Evolutionary conservation across 2,797 vertebrate genomes (phyloP), one percentile per base, ranked within the genome.

Genomic region (Pipistrellus kuhlii): DNA sequence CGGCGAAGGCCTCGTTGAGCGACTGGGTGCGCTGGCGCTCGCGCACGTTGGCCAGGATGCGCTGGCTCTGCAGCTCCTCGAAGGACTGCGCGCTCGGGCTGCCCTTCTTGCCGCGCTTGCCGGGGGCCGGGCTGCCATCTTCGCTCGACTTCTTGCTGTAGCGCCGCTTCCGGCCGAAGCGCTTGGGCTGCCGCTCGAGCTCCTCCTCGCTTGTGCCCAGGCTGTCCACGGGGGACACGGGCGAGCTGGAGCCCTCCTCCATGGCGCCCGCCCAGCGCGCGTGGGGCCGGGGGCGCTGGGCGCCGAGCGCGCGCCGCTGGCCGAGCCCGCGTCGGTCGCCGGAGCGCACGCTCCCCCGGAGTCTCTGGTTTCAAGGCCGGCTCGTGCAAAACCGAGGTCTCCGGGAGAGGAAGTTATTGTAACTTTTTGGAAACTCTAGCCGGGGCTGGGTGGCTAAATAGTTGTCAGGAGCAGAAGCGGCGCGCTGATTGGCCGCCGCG

Each of bases 1-100:
- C 97, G 0, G 99, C 98, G 95, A 99, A 99, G 96, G 99, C 99
- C 98, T 99, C 99, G 77, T 99, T 99, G 90, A 99, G 99, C 20
- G 99, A 99, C 96, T 99, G 99, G 59, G 99, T 99, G 98, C 99
- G 99, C 98, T 99, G 99, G 48, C 99, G 98, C 98, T 99, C 99
- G 95, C 99, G 98, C 97, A 99, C 99, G 94, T 99, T 99, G 97
- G 99, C 99, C 98, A 99, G 99, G 98, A 99, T 99, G 97, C 99
- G 98, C 98, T 99, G 99, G 97, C 99, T 99, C 97, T 99, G 99
- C 86, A 99, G 99, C 96, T 99, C 99, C 98, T 99, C 99, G 80
- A 99, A 99, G 93, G 99, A 99, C 97, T 99, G 99, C 48, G 99
- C 99, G 97, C 99, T 99, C 88, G 98, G 98, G 97, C 98, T 98